These are phyloP conservation scores for Sminthurinus signatus DNA, from an alignment of 1,140 invertebrate genomes.

Conservation along the genomic window DNA sequence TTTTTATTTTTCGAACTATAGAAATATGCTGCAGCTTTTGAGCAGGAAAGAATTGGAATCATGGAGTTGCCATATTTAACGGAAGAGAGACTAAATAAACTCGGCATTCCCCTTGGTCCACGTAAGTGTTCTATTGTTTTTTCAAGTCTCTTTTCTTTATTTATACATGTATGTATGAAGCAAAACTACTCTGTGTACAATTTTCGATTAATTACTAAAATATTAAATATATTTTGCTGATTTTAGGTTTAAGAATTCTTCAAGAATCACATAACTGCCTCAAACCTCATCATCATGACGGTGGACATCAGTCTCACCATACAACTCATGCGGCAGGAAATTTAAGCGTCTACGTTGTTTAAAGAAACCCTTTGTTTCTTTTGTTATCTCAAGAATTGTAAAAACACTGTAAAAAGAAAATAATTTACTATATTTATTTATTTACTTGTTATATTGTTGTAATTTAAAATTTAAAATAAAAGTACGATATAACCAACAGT, in stretches of 20 bases:
- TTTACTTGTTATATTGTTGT: too few relatives aligned
- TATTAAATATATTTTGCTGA: too few relatives aligned
- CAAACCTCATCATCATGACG: constrained; percentile 33
- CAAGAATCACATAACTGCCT: constrained; percentile 66
- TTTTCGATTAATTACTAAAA: too few relatives aligned
- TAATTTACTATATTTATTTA: too few relatives aligned
- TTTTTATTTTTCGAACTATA: constrained; percentile 49
- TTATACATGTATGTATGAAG: too few relatives aligned
- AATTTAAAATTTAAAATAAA: too few relatives aligned
- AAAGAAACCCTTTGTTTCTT: too few relatives aligned
- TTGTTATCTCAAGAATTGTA: too few relatives aligned
- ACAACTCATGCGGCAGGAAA: constrained; percentile 32
- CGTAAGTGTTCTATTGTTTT: constrained; percentile 60
- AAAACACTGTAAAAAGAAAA: too few relatives aligned
- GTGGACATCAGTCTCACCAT: constrained; percentile 22
- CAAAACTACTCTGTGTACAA: too few relatives aligned
- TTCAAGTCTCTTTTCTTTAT: too few relatives aligned
- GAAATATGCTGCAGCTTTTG: constrained; percentile 81
- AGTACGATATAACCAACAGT: too few relatives aligned
- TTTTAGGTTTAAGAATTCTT: constrained; percentile 44
- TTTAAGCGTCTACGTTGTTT: constrained; percentile 41
- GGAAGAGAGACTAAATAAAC: constrained; percentile 78
- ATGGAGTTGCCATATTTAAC: constrained; percentile 85
- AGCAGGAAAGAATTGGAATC: constrained; percentile 83
- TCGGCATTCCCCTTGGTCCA: constrained; percentile 83